Evolutionary conservation across 1,140 invertebrate species (phyloP).

Genomic region (Leptestheria dahalacensis): DNA sequence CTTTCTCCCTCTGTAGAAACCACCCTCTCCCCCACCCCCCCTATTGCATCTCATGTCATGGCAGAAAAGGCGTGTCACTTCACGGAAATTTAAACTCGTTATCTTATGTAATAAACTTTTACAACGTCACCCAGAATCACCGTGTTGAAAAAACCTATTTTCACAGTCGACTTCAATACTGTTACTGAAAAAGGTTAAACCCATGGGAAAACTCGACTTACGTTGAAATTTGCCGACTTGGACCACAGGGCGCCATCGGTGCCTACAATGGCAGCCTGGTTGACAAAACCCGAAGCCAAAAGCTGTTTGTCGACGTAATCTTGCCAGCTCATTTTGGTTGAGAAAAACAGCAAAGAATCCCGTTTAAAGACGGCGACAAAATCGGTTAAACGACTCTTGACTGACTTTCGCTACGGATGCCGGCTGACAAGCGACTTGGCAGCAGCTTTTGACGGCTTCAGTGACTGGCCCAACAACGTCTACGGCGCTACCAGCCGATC

Average conservation of each 20-base stretch:
- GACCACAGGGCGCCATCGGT: conserved; percentile 91
- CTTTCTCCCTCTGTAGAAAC: background rate
- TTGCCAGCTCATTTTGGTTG: conserved; percentile 83
- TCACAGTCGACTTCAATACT: too few species aligned
- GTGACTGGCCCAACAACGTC: too few species aligned
- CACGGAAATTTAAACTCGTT: background rate
- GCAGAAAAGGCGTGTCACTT: background rate
- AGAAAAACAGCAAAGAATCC: too few species aligned
- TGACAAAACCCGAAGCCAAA: conserved; percentile 78
- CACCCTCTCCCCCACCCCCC: background rate
- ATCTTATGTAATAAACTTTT: too few species aligned
- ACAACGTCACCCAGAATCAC: too few species aligned
- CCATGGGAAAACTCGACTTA: conserved; percentile 48
- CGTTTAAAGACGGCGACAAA: too few species aligned
- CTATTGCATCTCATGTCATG: background rate
- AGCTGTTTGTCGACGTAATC: conserved; percentile 95
- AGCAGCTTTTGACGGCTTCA: background rate
- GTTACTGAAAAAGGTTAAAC: conserved; percentile 26
- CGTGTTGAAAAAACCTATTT: too few species aligned
- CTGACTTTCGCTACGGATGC: too few species aligned
- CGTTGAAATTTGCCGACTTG: conserved; percentile 80
- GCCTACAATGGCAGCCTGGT: conserved; percentile 83
- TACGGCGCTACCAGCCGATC: too few species aligned
- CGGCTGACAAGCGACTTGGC: background rate
- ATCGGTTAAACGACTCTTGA: too few species aligned